These are phyloP conservation scores for Xenopus borealis DNA, from an alignment of 2,113 vertebrate genomes.

Conservation along the genomic window DNA sequence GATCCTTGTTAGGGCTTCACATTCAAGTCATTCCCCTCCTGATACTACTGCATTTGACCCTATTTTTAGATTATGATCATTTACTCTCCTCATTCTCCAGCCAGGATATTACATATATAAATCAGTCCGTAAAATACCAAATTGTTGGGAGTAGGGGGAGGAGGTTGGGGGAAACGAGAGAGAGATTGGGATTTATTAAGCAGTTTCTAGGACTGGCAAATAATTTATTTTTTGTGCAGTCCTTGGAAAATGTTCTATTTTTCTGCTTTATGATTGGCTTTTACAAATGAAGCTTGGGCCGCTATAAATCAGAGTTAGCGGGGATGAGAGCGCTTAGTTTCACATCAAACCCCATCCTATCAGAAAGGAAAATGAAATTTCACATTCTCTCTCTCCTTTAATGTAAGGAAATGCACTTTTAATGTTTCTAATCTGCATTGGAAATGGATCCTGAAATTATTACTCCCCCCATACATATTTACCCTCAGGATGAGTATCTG, in stretches of 20 bases:
- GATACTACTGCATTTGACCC: constrained; percentile 60
- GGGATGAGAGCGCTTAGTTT: constrained; percentile 52
- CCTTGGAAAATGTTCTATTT: constrained; percentile 65
- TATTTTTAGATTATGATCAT: constrained; percentile 75
- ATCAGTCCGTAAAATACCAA: constrained; percentile 74
- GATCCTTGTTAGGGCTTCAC: not conserved
- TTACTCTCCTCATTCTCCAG: constrained; percentile 69
- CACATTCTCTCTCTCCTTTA: constrained; percentile 20
- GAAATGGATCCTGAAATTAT: constrained; percentile 27
- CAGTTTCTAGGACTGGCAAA: constrained; percentile 63
- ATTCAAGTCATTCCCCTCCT: constrained; percentile 21
- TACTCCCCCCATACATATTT: constrained; percentile 16
- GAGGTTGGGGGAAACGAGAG: constrained; percentile 26
- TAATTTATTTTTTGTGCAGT: constrained; percentile 69
- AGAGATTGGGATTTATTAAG: constrained; percentile 67
- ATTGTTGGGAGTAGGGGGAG: constrained; percentile 58
- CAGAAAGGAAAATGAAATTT: constrained; percentile 28
- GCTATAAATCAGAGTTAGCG: constrained; percentile 59
- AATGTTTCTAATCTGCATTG: constrained; percentile 19
- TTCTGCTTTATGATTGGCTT: constrained; percentile 55
- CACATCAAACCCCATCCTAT: constrained; percentile 33
- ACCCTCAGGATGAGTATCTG: constrained; percentile 28
- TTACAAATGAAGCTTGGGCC: constrained; percentile 52
- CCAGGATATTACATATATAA: constrained; percentile 72
- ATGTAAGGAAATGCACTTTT: constrained; percentile 26